A percentile compares a stretch with the other conserved stretches of the same genome.
Evolutionary conservation across 2,888 invertebrate species (phyloP).

Genomic region (Macropis europaea): DNA sequence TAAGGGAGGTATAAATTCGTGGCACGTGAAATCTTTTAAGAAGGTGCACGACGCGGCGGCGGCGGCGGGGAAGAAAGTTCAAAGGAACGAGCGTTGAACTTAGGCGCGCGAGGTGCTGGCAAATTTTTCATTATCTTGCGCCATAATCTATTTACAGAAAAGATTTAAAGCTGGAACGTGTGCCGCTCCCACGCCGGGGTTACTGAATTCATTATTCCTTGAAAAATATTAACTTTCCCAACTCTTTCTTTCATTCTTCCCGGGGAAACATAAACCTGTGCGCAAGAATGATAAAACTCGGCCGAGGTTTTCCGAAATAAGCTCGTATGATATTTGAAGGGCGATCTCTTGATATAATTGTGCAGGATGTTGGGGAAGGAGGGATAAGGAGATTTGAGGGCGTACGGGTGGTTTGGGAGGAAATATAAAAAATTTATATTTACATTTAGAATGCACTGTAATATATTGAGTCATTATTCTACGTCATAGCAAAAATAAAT

Average conservation of each 20-base stretch:
- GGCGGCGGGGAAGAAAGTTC: constrained; percentile 17
- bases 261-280: constrained; percentile 35
- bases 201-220: constrained; percentile 63
- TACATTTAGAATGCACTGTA: too few species aligned
- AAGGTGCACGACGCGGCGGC: background rate
- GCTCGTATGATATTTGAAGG: too few species aligned
- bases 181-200: constrained; percentile 38
- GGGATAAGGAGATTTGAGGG: too few species aligned
- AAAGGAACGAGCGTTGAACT: constrained; percentile 46
- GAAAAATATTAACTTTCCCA: constrained; percentile 63
- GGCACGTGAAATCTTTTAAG: background rate
- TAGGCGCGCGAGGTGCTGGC: constrained; percentile 32
- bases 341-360: too few species aligned
- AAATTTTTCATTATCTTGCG: constrained; percentile 66
- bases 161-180: constrained; percentile 63
- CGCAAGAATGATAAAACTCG: constrained; percentile 41
- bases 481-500: too few species aligned
- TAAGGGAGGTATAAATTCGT: background rate
- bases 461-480: too few species aligned
- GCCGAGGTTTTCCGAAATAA: too few species aligned
- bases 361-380: too few species aligned
- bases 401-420: too few species aligned
- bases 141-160: constrained; percentile 66
- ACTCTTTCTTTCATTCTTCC: constrained; percentile 11
- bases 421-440: too few species aligned